A percentile compares a stretch with the other conserved stretches of the same genome.
phyloP scores from a whole-genome alignment of 2,797 vertebrate species.

The Pipistrellus pipistrellus region DNA sequence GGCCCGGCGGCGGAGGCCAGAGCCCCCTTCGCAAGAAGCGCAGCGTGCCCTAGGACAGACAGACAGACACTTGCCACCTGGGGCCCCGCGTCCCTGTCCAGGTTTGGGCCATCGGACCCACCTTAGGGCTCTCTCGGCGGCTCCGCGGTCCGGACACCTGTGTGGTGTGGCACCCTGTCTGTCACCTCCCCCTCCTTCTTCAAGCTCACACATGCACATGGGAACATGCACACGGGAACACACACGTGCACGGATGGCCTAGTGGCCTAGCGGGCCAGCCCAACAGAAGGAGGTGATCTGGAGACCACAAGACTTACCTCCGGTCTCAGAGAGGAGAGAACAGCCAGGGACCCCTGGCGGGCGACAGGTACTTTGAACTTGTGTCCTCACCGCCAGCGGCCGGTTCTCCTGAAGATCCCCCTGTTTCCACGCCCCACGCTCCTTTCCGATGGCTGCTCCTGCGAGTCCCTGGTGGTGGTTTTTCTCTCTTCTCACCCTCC shows the following conservation, averaged over 20 bases:
- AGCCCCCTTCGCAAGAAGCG: slow-evolving; percentile 93
- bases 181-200: neutral
- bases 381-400: slow-evolving; percentile 73
- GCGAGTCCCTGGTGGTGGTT: slow-evolving; percentile 41
- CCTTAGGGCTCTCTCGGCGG: too few relatives aligned
- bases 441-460: slow-evolving; percentile 73
- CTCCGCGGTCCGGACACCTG: slow-evolving; percentile 10
- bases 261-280: neutral
- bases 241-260: neutral
- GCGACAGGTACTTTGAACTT: slow-evolving; percentile 74
- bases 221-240: too few relatives aligned
- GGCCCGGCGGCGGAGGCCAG: slow-evolving; percentile 91
- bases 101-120: neutral
- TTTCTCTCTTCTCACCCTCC: neutral
- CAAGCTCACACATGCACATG: neutral
- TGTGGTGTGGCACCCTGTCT: rapidly evolving
- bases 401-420: slow-evolving; percentile 81
- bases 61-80: neutral
- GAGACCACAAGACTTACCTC: neutral
- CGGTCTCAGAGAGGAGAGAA: neutral
- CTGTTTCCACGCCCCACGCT: slow-evolving; percentile 16
- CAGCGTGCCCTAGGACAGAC: slow-evolving; percentile 87
- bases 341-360: slow-evolving; percentile 29
- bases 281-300: neutral
- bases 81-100: neutral